A percentile compares a stretch with the other conserved stretches of the same genome.
Evolutionary conservation across 2,888 invertebrate species (phyloP).

Genomic region (Anorthoa munda): DNA sequence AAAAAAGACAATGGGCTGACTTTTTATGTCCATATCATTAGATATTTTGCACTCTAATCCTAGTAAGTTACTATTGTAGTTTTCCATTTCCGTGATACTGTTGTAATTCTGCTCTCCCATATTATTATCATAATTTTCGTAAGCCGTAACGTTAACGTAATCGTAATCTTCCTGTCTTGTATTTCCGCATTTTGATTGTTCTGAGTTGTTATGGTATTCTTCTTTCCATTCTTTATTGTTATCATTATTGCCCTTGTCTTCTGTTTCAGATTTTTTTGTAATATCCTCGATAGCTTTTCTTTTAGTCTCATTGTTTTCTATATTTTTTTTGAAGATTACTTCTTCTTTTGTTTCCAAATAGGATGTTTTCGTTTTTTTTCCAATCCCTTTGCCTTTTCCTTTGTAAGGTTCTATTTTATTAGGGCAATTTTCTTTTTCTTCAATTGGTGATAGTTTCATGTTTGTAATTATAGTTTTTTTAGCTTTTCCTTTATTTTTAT

Average conservation of each 20-base stretch:
- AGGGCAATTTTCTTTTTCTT: slow-evolving; percentile 42
- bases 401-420: slow-evolving; percentile 40
- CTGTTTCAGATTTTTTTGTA: slow-evolving; percentile 19
- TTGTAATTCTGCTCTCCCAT: slow-evolving; percentile 21
- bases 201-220: slow-evolving; percentile 24
- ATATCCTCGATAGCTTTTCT: slow-evolving; percentile 1
- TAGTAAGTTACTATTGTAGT: slow-evolving; percentile 24
- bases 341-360: slow-evolving; percentile 37
- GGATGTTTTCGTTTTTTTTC: slow-evolving; percentile 39
- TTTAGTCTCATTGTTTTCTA: neutral
- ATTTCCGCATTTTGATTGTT: slow-evolving; percentile 13
- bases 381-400: slow-evolving; percentile 43
- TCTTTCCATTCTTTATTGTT: slow-evolving; percentile 34
- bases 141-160: neutral
- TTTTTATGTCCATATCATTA: slow-evolving; percentile 21
- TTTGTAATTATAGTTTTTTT: too few relatives aligned
- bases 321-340: neutral
- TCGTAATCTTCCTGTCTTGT: slow-evolving; percentile 3
- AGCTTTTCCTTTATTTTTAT: too few relatives aligned
- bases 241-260: slow-evolving; percentile 32
- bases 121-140: slow-evolving; percentile 26
- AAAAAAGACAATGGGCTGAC: neutral
- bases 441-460: neutral
- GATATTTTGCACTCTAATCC: slow-evolving; percentile 18
- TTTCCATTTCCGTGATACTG: slow-evolving; percentile 20